Conservation (phyloP, 1,140 invertebrate genomes). For the Anastatus disparis region DNA sequence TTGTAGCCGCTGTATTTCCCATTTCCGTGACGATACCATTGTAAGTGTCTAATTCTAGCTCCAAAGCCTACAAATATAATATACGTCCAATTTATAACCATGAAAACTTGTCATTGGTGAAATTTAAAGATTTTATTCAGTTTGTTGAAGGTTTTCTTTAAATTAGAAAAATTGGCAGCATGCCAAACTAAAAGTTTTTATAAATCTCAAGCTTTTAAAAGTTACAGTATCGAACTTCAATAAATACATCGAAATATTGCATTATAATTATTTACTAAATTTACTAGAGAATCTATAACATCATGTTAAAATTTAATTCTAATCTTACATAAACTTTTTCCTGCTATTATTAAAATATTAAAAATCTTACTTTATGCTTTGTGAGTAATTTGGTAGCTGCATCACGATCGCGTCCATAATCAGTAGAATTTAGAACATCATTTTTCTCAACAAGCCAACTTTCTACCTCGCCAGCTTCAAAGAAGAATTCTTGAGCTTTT, state of each 20-base stretch:
- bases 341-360: neutral
- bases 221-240: too few relatives aligned
- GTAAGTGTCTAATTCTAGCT: slow-evolving; percentile 94
- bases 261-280: neutral
- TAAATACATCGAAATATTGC: too few relatives aligned
- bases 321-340: slow-evolving; percentile 11
- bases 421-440: slow-evolving; percentile 81
- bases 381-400: slow-evolving; percentile 90
- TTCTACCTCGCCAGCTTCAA: slow-evolving; percentile 92
- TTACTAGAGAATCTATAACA: neutral
- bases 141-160: too few relatives aligned
- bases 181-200: too few relatives aligned
- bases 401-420: slow-evolving; percentile 89
- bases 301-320: neutral
- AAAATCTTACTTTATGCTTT: slow-evolving; percentile 84
- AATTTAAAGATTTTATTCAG: too few relatives aligned
- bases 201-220: too few relatives aligned
- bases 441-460: slow-evolving; percentile 91
- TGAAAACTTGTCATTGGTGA: too few relatives aligned
- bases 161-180: too few relatives aligned
- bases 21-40: slow-evolving; percentile 92
- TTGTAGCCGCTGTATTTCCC: slow-evolving; percentile 83
- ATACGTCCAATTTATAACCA: too few relatives aligned
- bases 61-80: slow-evolving; percentile 79
- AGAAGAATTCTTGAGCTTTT: slow-evolving; percentile 89